Percentiles rank a stretch among this genome's conserved stretches.
Conservation (phyloP, 1,140 invertebrate genomes). For the Panagrolaimus sp. region DNA sequence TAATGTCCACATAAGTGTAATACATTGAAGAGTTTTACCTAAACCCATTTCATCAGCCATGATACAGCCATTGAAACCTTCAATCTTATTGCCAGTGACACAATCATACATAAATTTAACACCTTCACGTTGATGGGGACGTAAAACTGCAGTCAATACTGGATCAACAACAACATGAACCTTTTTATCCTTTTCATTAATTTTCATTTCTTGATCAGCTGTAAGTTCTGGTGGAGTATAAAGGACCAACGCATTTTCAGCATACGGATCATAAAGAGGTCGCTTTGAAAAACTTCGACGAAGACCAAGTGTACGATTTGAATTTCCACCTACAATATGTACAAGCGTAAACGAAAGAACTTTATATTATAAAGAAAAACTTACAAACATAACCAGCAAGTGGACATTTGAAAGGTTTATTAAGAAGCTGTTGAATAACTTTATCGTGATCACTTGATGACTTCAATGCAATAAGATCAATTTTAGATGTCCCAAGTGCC, state of each 20-base stretch:
- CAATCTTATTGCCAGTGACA: constrained; percentile 84
- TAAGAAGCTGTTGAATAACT: constrained; percentile 48
- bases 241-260: constrained; percentile 83
- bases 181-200: constrained; percentile 64
- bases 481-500: constrained; percentile 1
- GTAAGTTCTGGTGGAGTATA: constrained; percentile 76
- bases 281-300: constrained; percentile 68
- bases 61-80: constrained; percentile 64
- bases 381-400: constrained; percentile 76
- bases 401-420: constrained; percentile 80
- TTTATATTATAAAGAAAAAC: constrained; percentile 26
- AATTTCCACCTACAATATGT: constrained; percentile 32
- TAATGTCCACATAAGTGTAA: constrained; percentile 90
- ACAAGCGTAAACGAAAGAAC: constrained; percentile 22
- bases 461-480: constrained; percentile 7
- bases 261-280: constrained; percentile 84
- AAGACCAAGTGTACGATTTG: constrained; percentile 67
- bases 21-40: constrained; percentile 96
- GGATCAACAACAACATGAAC: constrained; percentile 94
- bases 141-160: constrained; percentile 76
- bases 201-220: constrained; percentile 77
- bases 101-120: constrained; percentile 99
- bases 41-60: constrained; percentile 64
- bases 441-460: constrained; percentile 45
- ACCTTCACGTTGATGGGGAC: constrained; percentile 97